Conservation (phyloP, 2,113 vertebrate genomes). For the Hystrix brachyura region DNA sequence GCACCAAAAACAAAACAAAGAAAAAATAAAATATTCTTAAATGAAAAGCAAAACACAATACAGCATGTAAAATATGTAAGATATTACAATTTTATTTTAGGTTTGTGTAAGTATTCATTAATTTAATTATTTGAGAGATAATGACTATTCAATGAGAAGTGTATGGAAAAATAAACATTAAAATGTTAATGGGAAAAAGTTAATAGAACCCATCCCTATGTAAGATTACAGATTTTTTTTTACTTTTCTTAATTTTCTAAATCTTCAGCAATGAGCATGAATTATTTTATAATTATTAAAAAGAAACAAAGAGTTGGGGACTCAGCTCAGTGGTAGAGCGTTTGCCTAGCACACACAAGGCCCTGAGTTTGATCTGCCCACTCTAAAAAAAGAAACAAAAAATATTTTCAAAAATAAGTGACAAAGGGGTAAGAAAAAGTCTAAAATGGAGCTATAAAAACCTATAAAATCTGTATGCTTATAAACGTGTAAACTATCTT, state of each 20-base stretch:
- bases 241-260: slow-evolving; percentile 50
- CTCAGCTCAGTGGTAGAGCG: too few species aligned
- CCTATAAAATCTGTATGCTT: not conserved
- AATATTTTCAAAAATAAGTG: not conserved
- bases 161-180: slow-evolving; percentile 12
- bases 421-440: not conserved
- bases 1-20: too few species aligned
- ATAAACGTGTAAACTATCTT: not conserved
- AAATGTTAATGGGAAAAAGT: not conserved
- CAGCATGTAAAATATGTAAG: not conserved
- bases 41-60: slow-evolving; percentile 45
- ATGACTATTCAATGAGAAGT: slow-evolving; percentile 20
- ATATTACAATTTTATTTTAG: slow-evolving; percentile 17
- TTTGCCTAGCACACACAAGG: too few species aligned
- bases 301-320: not conserved
- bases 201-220: not conserved
- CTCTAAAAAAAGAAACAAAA: too few species aligned
- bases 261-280: not conserved
- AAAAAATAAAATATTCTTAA: not conserved
- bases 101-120: not conserved
- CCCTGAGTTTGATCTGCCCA: too few species aligned
- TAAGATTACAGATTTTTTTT: slow-evolving; percentile 41
- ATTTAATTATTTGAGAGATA: slow-evolving; percentile 23
- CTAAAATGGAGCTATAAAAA: slow-evolving; percentile 1
- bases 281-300: slow-evolving; percentile 38